Evolutionary conservation across 1,140 invertebrate species (phyloP).

Genomic region (Batillaria attramentaria): DNA sequence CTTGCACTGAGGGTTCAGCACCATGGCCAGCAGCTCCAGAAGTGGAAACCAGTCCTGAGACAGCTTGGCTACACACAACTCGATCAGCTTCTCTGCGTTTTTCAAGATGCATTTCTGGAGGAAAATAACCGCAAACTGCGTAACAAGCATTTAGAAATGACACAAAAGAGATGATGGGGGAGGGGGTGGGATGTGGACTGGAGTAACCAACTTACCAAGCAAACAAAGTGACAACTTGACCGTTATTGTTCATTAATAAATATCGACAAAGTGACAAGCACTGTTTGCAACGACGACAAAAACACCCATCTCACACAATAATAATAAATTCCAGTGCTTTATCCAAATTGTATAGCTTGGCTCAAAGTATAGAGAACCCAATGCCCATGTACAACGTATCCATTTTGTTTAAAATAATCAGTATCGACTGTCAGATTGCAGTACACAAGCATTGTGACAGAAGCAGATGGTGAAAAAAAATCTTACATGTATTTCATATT

Average conservation of each 20-base stretch:
- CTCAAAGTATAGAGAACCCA: no score
- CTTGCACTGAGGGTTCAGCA: conserved; percentile 95
- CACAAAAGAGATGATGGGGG: not conserved
- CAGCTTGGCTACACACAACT: conserved; percentile 92
- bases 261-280: no score
- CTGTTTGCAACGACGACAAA: no score
- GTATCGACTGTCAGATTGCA: no score
- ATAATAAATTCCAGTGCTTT: no score
- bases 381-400: no score
- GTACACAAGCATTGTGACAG: no score
- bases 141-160: not conserved
- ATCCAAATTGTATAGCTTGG: no score
- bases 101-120: conserved; percentile 86
- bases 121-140: not conserved
- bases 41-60: conserved; percentile 94
- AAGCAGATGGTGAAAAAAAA: no score
- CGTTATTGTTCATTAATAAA: no score
- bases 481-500: conserved; percentile 91
- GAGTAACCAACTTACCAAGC: not conserved
- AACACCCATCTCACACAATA: no score
- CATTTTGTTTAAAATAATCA: no score
- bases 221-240: conserved; percentile 17
- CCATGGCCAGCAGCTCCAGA: conserved; percentile 92
- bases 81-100: conserved; percentile 92
- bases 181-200: not conserved